Evolutionary conservation across 2,888 invertebrate genomes (phyloP), one percentile per base, ranked within the genome.

Genomic region (Molanna angustata): DNA sequence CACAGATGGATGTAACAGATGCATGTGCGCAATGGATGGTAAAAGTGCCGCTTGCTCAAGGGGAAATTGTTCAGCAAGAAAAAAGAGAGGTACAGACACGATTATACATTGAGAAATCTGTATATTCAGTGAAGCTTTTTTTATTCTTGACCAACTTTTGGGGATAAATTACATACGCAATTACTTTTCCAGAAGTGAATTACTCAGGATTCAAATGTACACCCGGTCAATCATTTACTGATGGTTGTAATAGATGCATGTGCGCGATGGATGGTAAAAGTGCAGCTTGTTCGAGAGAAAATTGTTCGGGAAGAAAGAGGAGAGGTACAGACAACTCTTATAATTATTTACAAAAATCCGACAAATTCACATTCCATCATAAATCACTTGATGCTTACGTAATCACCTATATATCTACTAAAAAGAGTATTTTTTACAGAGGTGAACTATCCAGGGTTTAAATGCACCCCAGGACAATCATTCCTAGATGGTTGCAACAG

Each of bases 141-240:
- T n/a, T n/a, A n/a, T n/a, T n/a, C n/a, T n/a, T n/a, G n/a, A n/a
- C n/a, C n/a, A n/a, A n/a, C n/a, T n/a, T n/a, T n/a, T n/a, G n/a
- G n/a, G n/a, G n/a, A n/a, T n/a, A n/a, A n/a, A n/a, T n/a, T n/a
- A n/a, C n/a, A n/a, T n/a, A n/a, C n/a, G n/a, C n/a, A n/a, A n/a
- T n/a, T n/a, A n/a, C n/a, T 27, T 33, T 6, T 13, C 14, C 11
- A 33, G 33, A n/a, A 6, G 33, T 33, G 4, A 33, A 33, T 11
- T 31, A 41, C 11, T 16, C 40, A 7, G 37, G 46, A 16, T 51
- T 52, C 21, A 45, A 31, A 2, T 61, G 61, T 40, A 48, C 31
- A 4, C 68, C 76, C 0, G 72, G 69, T 45, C 67, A 66, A 50
- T 69, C 70, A 16, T 75, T 74, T 61, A 63, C 71, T 21, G 66